phyloP scores from a whole-genome alignment of 2,113 vertebrate genomes.

The Gadus macrocephalus region DNA sequence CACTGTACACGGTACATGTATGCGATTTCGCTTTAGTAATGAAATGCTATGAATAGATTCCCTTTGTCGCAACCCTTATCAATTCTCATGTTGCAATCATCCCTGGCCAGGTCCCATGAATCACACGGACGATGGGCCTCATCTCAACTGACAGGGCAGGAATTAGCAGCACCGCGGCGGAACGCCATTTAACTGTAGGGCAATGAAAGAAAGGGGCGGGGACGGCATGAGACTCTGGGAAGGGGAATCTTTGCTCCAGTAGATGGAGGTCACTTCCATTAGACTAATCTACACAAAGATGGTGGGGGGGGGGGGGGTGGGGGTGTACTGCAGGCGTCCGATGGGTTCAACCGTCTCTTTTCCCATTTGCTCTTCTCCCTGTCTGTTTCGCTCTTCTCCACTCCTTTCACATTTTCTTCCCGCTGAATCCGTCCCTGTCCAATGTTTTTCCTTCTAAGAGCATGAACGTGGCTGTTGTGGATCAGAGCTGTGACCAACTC shows the following conservation, averaged over 20 bases:
- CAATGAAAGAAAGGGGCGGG: constrained; percentile 1
- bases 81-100: not conserved
- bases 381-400: not conserved
- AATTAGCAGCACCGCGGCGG: constrained; percentile 15
- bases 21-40: not conserved
- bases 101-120: constrained; percentile 26
- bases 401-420: not conserved
- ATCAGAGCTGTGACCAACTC: too few species aligned
- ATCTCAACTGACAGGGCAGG: constrained; percentile 27
- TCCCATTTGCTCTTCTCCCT: not conserved
- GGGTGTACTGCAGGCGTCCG: constrained; percentile 18
- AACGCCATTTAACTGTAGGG: not conserved
- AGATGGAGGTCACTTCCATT: constrained; percentile 52
- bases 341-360: not conserved
- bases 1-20: constrained; percentile 2
- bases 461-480: too few species aligned
- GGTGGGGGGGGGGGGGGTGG: constrained; percentile 10
- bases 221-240: constrained; percentile 4
- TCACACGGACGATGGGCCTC: constrained; percentile 24
- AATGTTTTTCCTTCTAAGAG: too few species aligned
- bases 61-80: not conserved
- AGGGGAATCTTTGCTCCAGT: constrained; percentile 28
- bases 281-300: constrained; percentile 32
- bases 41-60: not conserved
- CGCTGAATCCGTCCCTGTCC: not conserved